Evolutionary conservation across 2,797 vertebrate genomes (phyloP).

Genomic region (Nyctalus aviator): DNA sequence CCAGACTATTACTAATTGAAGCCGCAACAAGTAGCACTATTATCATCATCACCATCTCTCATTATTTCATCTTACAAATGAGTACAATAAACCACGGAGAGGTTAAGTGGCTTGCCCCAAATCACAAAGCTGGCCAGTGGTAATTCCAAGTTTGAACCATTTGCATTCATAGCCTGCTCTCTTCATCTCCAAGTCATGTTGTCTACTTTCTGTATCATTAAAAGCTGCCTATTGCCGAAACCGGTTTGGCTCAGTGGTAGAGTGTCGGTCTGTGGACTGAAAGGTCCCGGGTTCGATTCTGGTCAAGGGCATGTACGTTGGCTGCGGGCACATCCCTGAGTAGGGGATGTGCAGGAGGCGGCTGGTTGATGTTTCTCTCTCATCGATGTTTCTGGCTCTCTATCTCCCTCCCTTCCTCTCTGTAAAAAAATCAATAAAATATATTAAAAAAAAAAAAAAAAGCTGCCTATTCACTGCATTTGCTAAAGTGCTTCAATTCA

Average conservation of each 20-base stretch:
- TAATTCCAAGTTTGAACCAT: background rate
- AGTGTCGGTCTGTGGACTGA: too few species aligned
- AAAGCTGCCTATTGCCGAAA: background rate
- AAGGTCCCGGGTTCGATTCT: too few species aligned
- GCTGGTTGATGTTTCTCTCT: too few species aligned
- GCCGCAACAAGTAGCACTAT: background rate
- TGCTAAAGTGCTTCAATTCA: background rate
- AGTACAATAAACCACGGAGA: background rate
- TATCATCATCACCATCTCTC: background rate
- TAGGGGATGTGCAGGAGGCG: too few species aligned
- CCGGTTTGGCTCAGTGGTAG: too few species aligned
- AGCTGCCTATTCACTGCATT: background rate
- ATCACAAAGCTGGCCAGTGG: background rate
- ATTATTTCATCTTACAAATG: conserved; percentile 5
- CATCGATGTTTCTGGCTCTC: too few species aligned
- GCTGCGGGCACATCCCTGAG: too few species aligned
- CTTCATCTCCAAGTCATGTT: background rate
- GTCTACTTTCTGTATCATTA: background rate
- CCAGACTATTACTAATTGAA: background rate
- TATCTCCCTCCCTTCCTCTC: too few species aligned
- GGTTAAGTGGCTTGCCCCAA: background rate
- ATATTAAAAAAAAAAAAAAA: background rate
- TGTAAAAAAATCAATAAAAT: too few species aligned
- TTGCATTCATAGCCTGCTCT: background rate
- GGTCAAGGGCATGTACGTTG: too few species aligned